Base-by-base conservation (phyloP, 1,140 invertebrate genomes). In the Ditylenchus dipsaci region DNA sequence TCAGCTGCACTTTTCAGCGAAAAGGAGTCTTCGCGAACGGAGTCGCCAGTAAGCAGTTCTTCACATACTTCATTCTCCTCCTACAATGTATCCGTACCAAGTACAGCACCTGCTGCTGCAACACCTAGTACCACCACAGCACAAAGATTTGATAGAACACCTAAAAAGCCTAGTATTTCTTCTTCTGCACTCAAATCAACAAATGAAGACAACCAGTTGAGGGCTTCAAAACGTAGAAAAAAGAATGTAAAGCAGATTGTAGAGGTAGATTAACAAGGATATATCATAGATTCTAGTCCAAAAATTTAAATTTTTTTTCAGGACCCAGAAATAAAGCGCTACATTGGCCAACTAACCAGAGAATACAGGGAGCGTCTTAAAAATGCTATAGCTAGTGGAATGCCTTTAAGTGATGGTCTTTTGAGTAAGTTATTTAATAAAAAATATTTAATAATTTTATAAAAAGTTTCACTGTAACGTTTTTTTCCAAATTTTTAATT, bases 1-100 rank as follows among this genome's bases (percentile, higher is more conserved):
- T 76, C 72, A 60, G 75, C 72, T 8, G 59, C 53, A 45, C 59
- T 74, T n/a, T 74, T 69, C 56, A 11, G 27, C 21, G 11, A 45
- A 76, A 72, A 56, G 13, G 21, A 61, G 3, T 5, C 3, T 43
- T 61, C 27, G 8, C 29, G 59, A 61, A 33, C 38, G 27, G 59
- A 21, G n/a, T 61, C 59, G 3, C 59, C 59, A 19, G 38, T 27
- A 27, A 61, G 19, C 19, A 61, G 19, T n/a, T 30, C 59, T 7
- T 61, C 59, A 43, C 19, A 61, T 61, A 21, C 19, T 30, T 61
- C 59, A 29, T 30, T 61, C 38, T 30, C 59, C n/a, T 61, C 38
- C 38, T 61, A 38, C 33, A 38, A 38, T 38, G 33, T 38, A 11
- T 38, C 33, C 33, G 11, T 38, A 11, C 33, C 33, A 11, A 5